phyloP scores from a whole-genome alignment of 2,888 invertebrate genomes.

The Melanostoma mellinum region DNA sequence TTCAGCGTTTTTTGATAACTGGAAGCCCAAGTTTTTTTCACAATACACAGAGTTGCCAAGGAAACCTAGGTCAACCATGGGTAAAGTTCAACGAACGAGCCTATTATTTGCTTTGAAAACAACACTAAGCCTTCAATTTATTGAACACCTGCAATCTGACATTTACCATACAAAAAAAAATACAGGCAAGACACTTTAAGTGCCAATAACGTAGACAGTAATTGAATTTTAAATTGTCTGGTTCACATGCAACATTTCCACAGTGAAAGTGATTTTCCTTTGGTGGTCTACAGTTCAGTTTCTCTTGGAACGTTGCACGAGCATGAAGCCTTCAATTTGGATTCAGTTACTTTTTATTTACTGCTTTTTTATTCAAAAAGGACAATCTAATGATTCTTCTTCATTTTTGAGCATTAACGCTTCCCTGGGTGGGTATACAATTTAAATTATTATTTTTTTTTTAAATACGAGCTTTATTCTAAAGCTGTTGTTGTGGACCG shows the following conservation, averaged over 20 bases:
- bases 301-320: constrained; percentile 16
- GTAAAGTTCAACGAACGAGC: not conserved
- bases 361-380: constrained; percentile 17
- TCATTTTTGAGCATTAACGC: constrained; percentile 89
- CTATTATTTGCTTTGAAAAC: not conserved
- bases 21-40: too few species aligned
- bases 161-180: constrained; percentile 24
- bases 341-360: not conserved
- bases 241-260: constrained; percentile 41
- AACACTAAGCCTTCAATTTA: not conserved
- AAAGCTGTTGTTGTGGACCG: constrained; percentile 88
- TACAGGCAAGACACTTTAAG: constrained; percentile 21
- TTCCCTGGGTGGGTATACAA: constrained; percentile 85
- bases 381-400: constrained; percentile 85
- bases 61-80: too few species aligned
- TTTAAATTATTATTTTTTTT: not conserved
- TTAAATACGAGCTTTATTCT: constrained; percentile 19
- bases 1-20: too few species aligned
- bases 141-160: constrained; percentile 33
- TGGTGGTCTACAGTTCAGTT: constrained; percentile 14
- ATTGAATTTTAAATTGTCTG: constrained; percentile 54
- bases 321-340: constrained; percentile 44
- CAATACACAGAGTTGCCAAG: too few species aligned
- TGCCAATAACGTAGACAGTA: constrained; percentile 54
- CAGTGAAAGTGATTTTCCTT: constrained; percentile 9